Evolutionary conservation across 2,113 vertebrate genomes (phyloP).

Genomic region (Catharus minimus): DNA sequence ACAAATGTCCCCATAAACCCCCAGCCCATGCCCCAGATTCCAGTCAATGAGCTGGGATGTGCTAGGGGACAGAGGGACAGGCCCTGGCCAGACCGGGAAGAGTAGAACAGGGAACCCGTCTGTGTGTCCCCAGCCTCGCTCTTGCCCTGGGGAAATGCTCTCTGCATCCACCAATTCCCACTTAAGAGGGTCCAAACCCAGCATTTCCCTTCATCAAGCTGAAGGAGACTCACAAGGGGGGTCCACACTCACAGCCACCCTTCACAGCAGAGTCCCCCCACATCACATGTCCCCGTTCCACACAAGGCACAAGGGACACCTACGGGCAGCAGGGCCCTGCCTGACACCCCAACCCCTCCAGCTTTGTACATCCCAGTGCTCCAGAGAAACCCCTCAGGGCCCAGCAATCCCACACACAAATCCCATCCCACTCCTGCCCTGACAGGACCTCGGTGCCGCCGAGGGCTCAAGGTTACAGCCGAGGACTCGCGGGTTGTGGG

Average conservation of each 20-base stretch:
- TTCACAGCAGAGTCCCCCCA: neutral
- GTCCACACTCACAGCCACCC: no score
- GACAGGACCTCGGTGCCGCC: rapidly evolving
- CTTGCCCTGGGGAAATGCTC: neutral
- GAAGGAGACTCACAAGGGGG: neutral
- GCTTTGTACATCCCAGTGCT: rapidly evolving
- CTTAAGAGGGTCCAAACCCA: neutral
- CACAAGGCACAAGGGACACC: neutral
- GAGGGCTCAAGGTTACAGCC: constrained; percentile 45
- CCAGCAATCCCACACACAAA: rapidly evolving
- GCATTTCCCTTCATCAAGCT: neutral
- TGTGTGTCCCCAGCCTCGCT: neutral
- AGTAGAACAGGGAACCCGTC: rapidly evolving
- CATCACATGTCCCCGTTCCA: rapidly evolving
- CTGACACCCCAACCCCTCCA: neutral
- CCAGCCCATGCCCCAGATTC: neutral
- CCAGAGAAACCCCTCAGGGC: neutral
- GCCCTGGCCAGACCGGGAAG: rapidly evolving
- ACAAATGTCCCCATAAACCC: neutral
- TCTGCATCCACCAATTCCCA: neutral
- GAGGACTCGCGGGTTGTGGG: neutral
- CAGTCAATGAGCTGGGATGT: neutral
- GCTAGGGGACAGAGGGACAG: neutral
- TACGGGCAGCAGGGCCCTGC: neutral
- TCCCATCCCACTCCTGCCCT: rapidly evolving